A percentile compares a stretch with the other conserved stretches of the same genome.
Conservation (phyloP, 2,797 vertebrate species). For the Brachymystax lenok region DNA sequence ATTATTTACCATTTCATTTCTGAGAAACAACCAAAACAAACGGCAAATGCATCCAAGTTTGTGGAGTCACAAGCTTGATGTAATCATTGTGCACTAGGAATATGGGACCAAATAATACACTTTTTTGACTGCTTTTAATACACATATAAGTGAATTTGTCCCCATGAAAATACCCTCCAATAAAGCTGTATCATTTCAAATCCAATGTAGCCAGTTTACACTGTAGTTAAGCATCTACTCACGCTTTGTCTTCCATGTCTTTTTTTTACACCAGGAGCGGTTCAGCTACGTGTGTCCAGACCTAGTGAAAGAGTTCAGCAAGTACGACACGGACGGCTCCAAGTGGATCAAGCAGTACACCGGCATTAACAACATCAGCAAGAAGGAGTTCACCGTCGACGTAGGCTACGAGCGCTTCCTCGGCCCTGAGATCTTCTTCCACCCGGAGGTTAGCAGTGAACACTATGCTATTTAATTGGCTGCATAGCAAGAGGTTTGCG, state of each 20-base stretch:
- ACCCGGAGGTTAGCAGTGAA: slow-evolving; percentile 85
- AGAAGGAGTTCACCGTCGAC: slow-evolving; percentile 98
- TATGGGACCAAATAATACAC: too few relatives aligned
- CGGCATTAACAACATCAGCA: slow-evolving; percentile 92
- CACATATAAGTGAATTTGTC: too few relatives aligned
- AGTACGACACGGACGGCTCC: slow-evolving; percentile 94
- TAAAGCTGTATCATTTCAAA: background rate
- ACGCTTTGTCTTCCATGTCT: background rate
- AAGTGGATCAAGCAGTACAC: slow-evolving; percentile 99
- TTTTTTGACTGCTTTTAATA: too few relatives aligned
- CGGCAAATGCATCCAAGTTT: too few relatives aligned
- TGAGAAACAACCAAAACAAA: too few relatives aligned
- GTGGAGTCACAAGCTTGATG: too few relatives aligned
- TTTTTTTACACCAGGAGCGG: slow-evolving; percentile 83
- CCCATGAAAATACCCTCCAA: too few relatives aligned
- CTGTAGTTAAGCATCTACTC: background rate
- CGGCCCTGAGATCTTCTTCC: slow-evolving; percentile 98
- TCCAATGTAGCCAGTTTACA: background rate
- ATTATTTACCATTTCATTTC: too few relatives aligned
- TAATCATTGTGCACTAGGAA: too few relatives aligned
- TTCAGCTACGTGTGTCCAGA: slow-evolving; percentile 98
- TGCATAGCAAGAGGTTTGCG: background rate
- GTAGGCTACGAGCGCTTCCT: slow-evolving; percentile 97
- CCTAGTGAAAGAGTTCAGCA: slow-evolving; percentile 97
- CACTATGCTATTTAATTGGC: background rate